Evolutionary conservation across 2,113 vertebrate species (phyloP).

Genomic region (Mus spicilegus): DNA sequence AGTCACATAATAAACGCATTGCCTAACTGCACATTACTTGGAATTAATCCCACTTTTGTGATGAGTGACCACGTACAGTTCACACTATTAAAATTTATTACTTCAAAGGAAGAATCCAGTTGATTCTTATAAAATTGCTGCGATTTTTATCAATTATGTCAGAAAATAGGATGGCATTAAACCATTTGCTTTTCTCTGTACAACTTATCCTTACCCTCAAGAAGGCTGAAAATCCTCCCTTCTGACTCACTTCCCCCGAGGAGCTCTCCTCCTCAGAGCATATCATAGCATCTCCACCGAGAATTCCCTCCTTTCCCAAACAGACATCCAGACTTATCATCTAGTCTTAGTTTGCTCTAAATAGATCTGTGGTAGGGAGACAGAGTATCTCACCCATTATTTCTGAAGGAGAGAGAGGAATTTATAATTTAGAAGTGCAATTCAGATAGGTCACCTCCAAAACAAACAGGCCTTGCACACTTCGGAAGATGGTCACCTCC

Average conservation of each 20-base stretch:
- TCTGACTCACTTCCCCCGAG: neutral
- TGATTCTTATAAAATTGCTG: neutral
- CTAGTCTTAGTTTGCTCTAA: neutral
- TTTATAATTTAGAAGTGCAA: neutral
- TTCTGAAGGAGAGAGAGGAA: neutral
- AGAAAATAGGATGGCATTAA: neutral
- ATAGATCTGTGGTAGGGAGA: rapidly evolving
- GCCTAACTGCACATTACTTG: neutral
- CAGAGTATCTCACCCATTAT: neutral
- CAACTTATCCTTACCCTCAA: neutral
- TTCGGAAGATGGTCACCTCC: neutral
- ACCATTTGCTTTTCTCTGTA: neutral
- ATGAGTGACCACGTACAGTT: neutral
- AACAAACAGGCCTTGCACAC: neutral
- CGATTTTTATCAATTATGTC: constrained; percentile 16
- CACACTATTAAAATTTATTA: neutral
- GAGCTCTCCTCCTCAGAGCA: neutral
- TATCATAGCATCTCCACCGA: neutral
- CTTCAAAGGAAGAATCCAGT: constrained; percentile 17
- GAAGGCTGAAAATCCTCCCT: neutral
- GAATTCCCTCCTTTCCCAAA: neutral
- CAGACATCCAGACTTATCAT: neutral
- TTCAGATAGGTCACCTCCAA: neutral
- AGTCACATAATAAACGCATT: neutral
- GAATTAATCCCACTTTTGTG: neutral